These are phyloP conservation scores for Drosophila nikananu DNA, from an alignment of 1,140 invertebrate genomes.

Conservation along the genomic window DNA sequence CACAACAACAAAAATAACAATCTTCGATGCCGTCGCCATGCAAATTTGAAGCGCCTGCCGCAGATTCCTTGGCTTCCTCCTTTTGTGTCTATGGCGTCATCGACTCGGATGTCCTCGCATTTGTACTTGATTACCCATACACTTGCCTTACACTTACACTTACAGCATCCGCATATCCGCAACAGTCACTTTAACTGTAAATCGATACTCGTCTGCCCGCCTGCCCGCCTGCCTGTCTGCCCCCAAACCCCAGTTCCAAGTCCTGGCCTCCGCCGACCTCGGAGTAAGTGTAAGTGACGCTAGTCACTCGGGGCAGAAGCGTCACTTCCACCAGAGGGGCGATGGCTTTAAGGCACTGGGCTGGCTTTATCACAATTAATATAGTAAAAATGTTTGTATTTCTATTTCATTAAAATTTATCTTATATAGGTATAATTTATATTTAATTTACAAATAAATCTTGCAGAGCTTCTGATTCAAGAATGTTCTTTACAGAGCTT, in stretches of 20 bases:
- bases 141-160: conserved; percentile 30
- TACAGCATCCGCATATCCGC: conserved; percentile 25
- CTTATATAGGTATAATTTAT: too few relatives aligned
- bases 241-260: conserved; percentile 3
- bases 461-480: neutral
- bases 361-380: neutral
- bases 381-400: neutral
- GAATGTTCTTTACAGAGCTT: neutral
- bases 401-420: neutral
- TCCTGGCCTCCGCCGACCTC: conserved; percentile 18
- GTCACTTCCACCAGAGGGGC: neutral
- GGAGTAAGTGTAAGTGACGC: conserved; percentile 19
- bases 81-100: conserved; percentile 46
- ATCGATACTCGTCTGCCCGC: conserved; percentile 60
- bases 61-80: conserved; percentile 23
- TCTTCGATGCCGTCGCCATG: conserved; percentile 16
- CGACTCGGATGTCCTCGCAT: conserved; percentile 33
- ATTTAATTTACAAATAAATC: neutral
- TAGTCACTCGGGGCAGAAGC: conserved; percentile 14
- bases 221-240: conserved; percentile 18
- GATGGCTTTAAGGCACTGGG: neutral
- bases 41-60: conserved; percentile 50
- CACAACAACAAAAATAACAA: conserved; percentile 57
- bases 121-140: conserved; percentile 63
- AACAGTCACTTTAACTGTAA: conserved; percentile 62